Conservation (phyloP, 2,113 vertebrate genomes). For the Columbina picui region DNA sequence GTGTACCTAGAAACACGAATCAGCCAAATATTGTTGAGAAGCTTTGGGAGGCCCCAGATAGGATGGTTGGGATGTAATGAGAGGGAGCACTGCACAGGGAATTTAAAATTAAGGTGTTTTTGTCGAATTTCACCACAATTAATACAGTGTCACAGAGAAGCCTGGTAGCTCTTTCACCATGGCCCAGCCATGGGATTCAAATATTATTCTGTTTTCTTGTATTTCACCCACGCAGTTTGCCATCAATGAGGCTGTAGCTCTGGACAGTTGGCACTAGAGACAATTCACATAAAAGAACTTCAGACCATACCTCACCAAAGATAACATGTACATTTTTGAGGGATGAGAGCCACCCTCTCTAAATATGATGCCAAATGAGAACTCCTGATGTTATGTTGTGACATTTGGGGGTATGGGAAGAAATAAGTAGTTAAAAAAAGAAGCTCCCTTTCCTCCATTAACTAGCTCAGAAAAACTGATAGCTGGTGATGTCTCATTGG, state of each 20-base stretch:
- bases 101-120: background rate
- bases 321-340: background rate
- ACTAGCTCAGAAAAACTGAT: background rate
- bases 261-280: background rate
- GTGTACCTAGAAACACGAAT: background rate
- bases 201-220: background rate
- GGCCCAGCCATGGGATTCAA: background rate
- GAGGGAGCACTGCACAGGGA: background rate
- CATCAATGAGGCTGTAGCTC: background rate
- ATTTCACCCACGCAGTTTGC: background rate
- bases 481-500: background rate
- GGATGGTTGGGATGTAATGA: background rate
- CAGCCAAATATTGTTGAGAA: background rate
- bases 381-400: background rate
- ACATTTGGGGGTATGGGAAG: background rate
- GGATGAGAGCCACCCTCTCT: background rate
- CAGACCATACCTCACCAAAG: background rate
- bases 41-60: background rate
- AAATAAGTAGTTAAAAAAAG: background rate
- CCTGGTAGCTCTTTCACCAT: background rate
- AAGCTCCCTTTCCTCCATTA: background rate
- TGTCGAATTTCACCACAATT: background rate
- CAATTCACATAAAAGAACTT: background rate
- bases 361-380: background rate
- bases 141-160: background rate